phyloP scores from a whole-genome alignment of 2,888 invertebrate genomes.

The Emmelina monodactyla region DNA sequence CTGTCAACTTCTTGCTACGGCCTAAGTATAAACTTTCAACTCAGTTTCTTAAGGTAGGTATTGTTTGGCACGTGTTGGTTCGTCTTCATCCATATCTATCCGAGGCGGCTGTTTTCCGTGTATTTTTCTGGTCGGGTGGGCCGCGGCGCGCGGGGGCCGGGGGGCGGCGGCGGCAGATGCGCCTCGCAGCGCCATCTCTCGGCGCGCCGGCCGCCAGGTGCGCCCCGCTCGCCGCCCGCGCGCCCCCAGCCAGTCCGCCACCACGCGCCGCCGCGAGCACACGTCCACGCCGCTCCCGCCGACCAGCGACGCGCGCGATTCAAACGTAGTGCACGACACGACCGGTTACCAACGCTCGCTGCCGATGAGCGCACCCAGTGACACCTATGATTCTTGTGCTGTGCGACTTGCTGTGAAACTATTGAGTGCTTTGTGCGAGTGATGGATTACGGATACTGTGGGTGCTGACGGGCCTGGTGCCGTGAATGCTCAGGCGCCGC shows the following conservation, averaged over 20 bases:
- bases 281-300: slow-evolving; percentile 43
- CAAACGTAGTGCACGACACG: slow-evolving; percentile 60
- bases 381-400: slow-evolving; percentile 53
- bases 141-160: slow-evolving; percentile 25
- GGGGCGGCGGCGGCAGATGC: slow-evolving; percentile 54
- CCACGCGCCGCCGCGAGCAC: slow-evolving; percentile 51
- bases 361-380: slow-evolving; percentile 55
- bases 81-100: no score
- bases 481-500: slow-evolving; percentile 61
- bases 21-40: slow-evolving; percentile 35
- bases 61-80: slow-evolving; percentile 46
- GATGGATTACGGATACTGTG: slow-evolving; percentile 56
- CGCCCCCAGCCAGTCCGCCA: slow-evolving; percentile 61
- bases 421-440: slow-evolving; percentile 56
- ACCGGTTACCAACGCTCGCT: slow-evolving; percentile 42
- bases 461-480: slow-evolving; percentile 48
- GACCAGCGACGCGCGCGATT: slow-evolving; percentile 58
- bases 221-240: slow-evolving; percentile 48
- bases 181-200: slow-evolving; percentile 62
- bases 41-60: no score
- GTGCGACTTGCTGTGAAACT: slow-evolving; percentile 61
- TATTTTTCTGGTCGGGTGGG: slow-evolving; percentile 31
- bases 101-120: slow-evolving; percentile 55
- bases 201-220: slow-evolving; percentile 41
- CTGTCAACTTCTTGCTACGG: no score